Base-by-base conservation (phyloP, 2,113 vertebrate species). In the Apistogramma diplotaenia region DNA sequence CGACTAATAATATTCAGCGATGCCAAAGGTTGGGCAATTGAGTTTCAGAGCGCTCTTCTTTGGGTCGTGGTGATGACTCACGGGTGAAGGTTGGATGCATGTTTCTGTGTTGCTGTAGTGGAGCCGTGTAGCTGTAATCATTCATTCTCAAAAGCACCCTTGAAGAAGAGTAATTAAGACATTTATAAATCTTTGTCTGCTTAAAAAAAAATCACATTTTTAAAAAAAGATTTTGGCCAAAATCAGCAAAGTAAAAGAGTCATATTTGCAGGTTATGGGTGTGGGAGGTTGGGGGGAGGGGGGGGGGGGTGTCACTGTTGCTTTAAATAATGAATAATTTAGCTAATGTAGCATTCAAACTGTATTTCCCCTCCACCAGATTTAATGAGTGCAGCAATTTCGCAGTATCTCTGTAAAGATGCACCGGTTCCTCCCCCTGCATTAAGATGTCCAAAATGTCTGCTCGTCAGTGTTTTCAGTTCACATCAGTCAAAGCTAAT, bases 381-480 rank as follows among this genome's bases (percentile, higher is more conserved):
- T 54, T 62, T 29, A 75, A 87, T 76, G 23, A 57, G 19, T 57
- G 6, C 13, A 19, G 51, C 74, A 82, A 81, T 90, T 89, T 91
- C 3, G 78, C 23, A 43, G 78, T 65, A 79, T 80, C 23, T 78
- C 21, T 49, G 10, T 43, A 77, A 40, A 60, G 21, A n/a, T 15
- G 21, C 10, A 15, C 51, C 19, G 35, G 49, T 70, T 9, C 65
- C 74, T 87, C 67, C 85, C 85, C 65, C 19, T 86, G 76, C 91
- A 94, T 93, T 94, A 94, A 90, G 77, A 83, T 86, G 85, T 94
- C 92, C 89, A 15, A 81, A 15, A 67, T 84, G 72, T 84, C 79
- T 46, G 46, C 77, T 83, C 46, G 10, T 67, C 57, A n/a, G 2
- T 81, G 74, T 87, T 88, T 81, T 82, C 57, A 75, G 81, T 37